Base-by-base conservation (phyloP, 64 coral and sea anemone genomes). In the Astreopora myriophthalma region DNA sequence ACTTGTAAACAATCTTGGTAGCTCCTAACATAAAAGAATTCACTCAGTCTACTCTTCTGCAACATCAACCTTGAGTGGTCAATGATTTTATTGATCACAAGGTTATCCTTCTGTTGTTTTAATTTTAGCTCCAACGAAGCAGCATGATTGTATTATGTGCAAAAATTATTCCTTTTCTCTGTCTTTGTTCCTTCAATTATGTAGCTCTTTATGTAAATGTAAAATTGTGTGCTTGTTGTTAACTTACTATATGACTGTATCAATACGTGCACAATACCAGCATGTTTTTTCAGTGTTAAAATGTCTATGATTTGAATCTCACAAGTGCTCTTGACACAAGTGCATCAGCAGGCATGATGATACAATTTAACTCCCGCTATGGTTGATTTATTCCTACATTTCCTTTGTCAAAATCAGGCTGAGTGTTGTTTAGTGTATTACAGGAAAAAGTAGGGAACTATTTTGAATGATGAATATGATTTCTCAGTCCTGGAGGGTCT, bases 1-100 rank as follows among this genome's bases (percentile, higher is more conserved):
- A 51, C 65, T 3, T 64, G 51, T 83, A 83, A 83, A 83, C 79
- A 83, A 65, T 64, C 55, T 64, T 31, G 17, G 19, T 22, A 64
- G 49, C 20, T 26, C 2, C 4, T 64, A 10, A 22, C 24, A 64
- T 65, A 0, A 30, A 51, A 9, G 0, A 33, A 58, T 38, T 23
- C 37, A 75, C 0, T 20, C 28, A 80, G 4, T 55, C 26, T 16
- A 55, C 3, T 3, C 51, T 16, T 55, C 51, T 14, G 17, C 51
- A 16, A 55, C 51, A 19, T 35, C 17, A 55, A 19, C 13, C 3
- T 55, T 55, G 51, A 55, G 7, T 8, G 22, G 16, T 40, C 27
- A 32, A 22, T 20, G 16, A 0, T 38, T 74, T 8, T n/a, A n/a
- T n/a, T n/a, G n/a, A n/a, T n/a, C n/a, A n/a, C n/a, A n/a, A n/a